These are phyloP conservation scores for Chauna torquata DNA, from an alignment of 2,113 vertebrate genomes.

Conservation along the genomic window DNA sequence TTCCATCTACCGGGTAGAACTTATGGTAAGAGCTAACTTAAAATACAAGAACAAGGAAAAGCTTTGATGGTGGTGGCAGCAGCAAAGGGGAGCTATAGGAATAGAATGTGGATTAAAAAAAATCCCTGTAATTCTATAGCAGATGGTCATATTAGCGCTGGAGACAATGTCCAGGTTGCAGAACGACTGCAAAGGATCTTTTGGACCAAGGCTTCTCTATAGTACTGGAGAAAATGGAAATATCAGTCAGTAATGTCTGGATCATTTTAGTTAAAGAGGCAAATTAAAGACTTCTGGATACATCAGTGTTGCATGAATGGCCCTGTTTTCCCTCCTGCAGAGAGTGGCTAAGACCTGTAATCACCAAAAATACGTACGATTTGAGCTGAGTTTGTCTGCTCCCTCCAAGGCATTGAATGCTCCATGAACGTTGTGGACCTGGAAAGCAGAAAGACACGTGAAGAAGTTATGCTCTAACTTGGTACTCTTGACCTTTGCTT, in stretches of 20 bases:
- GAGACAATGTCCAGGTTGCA: not conserved
- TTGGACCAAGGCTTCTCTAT: not conserved
- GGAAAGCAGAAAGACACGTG: slow-evolving; percentile 18
- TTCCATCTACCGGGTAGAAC: not conserved
- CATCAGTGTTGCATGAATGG: not conserved
- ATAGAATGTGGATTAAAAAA: not conserved
- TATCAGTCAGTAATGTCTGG: not conserved
- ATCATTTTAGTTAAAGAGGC: not conserved
- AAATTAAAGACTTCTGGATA: not conserved
- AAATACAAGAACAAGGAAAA: not conserved
- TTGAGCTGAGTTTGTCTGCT: slow-evolving; percentile 89
- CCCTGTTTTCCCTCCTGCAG: not conserved
- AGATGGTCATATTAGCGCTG: not conserved
- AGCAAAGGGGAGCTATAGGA: not conserved
- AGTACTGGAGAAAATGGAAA: not conserved
- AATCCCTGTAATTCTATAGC: not conserved
- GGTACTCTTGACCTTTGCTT: slow-evolving; percentile 6
- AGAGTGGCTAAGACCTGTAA: not conserved
- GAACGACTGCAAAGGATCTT: not conserved
- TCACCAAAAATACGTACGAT: slow-evolving; percentile 83
- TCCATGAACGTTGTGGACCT: slow-evolving; percentile 92
- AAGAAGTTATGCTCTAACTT: not conserved
- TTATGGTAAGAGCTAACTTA: not conserved
- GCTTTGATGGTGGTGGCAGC: not conserved
- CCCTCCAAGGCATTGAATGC: slow-evolving; percentile 97